Evolutionary conservation across 2,888 invertebrate genomes (phyloP).

Genomic region (Bursaphelenchus okinawaensis): DNA sequence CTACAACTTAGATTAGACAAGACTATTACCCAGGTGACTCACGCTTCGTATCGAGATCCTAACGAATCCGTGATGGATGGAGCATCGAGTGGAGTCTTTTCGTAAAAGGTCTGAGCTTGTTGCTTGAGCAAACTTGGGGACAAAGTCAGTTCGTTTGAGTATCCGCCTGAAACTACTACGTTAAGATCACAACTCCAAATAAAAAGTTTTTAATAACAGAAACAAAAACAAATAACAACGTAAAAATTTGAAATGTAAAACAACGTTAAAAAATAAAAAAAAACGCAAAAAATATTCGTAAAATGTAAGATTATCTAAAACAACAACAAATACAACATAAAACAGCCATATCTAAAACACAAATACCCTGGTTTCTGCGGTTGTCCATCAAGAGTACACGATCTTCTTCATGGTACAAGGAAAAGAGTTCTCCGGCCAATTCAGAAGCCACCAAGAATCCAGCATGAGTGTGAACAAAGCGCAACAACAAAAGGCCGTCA

Average conservation of each 20-base stretch:
- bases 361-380: background rate
- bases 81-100: background rate
- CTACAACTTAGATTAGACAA: background rate
- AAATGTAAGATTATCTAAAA: too few relatives aligned
- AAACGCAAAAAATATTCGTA: too few relatives aligned
- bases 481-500: conserved; percentile 53
- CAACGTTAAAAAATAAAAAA: background rate
- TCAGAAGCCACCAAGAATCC: conserved; percentile 52
- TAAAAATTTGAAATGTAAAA: too few relatives aligned
- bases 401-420: conserved; percentile 21
- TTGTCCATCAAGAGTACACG: background rate
- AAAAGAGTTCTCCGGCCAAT: conserved; percentile 37
- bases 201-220: too few relatives aligned
- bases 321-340: too few relatives aligned
- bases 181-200: too few relatives aligned
- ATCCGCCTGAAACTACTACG: too few relatives aligned
- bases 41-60: background rate
- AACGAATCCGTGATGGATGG: background rate
- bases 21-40: too few relatives aligned
- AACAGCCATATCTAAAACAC: too few relatives aligned
- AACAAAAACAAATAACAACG: too few relatives aligned
- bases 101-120: background rate
- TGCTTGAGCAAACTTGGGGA: background rate
- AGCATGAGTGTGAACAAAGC: conserved; percentile 51
- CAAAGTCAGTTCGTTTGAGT: background rate